A percentile compares a stretch with the other conserved stretches of the same genome.
These are phyloP conservation scores for Eolophus roseicapilla DNA, from an alignment of 2,113 vertebrate species.

Conservation along the genomic window DNA sequence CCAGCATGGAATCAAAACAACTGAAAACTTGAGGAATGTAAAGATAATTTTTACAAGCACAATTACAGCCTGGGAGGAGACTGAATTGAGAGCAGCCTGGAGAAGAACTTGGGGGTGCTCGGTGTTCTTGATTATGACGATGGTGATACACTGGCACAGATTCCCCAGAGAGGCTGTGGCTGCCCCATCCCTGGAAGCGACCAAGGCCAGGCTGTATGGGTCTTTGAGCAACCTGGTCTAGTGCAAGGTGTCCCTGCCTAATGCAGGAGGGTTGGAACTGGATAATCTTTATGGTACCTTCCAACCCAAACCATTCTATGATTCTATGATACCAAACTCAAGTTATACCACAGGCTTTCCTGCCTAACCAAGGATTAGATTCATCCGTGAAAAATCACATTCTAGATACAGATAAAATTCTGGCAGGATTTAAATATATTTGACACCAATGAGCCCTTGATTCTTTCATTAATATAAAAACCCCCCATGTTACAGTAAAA, in stretches of 20 bases:
- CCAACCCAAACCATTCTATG: background rate
- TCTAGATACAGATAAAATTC: background rate
- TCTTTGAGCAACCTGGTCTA: background rate
- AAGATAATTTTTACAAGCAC: background rate
- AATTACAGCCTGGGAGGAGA: background rate
- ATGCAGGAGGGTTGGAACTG: background rate
- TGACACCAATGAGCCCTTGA: background rate
- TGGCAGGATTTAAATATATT: background rate
- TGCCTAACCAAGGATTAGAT: background rate
- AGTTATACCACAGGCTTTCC: background rate
- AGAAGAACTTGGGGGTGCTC: background rate
- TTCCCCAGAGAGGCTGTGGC: background rate
- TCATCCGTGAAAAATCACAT: background rate
- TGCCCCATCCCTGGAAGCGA: background rate
- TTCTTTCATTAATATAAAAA: background rate
- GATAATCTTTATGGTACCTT: background rate
- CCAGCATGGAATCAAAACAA: background rate
- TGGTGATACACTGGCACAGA: background rate
- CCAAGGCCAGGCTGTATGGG: background rate
- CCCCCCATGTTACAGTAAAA: background rate
- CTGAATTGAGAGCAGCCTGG: background rate
- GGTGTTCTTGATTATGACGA: background rate
- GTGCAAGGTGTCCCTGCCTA: background rate
- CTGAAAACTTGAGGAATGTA: background rate
- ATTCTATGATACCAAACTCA: background rate